Evolutionary conservation across 1,140 invertebrate species (phyloP).

Genomic region (Leptonema lineaticorne): DNA sequence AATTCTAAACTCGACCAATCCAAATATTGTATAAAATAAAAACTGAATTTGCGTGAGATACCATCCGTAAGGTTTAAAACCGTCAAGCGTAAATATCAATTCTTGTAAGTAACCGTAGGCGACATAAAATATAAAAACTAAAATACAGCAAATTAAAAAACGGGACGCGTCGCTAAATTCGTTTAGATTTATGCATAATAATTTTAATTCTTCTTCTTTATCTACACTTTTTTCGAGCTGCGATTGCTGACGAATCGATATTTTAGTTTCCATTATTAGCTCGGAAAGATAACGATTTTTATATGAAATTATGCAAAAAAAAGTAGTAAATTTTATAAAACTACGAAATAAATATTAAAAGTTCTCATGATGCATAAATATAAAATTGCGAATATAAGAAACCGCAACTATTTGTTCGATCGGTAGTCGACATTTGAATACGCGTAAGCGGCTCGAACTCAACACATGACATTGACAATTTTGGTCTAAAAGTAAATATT

Average conservation of each 20-base stretch:
- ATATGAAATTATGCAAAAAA: not conserved
- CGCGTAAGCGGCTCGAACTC: too few relatives aligned
- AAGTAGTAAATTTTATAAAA: too few relatives aligned
- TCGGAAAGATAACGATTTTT: too few relatives aligned
- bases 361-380: too few relatives aligned
- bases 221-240: slow-evolving; percentile 30
- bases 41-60: slow-evolving; percentile 93
- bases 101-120: slow-evolving; percentile 93
- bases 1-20: slow-evolving; percentile 71
- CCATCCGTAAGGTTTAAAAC: slow-evolving; percentile 87
- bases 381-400: too few relatives aligned
- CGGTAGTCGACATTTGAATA: too few relatives aligned
- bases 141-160: slow-evolving; percentile 73
- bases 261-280: slow-evolving; percentile 17
- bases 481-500: not conserved
- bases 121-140: slow-evolving; percentile 86
- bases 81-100: slow-evolving; percentile 85
- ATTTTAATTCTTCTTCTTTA: slow-evolving; percentile 52
- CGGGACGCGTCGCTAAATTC: slow-evolving; percentile 66
- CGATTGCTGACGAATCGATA: slow-evolving; percentile 2
- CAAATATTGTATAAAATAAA: slow-evolving; percentile 80
- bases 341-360: not conserved
- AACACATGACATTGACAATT: slow-evolving; percentile 21
- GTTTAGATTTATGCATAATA: slow-evolving; percentile 75
- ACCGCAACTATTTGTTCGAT: too few relatives aligned